Conservation (phyloP, 1,140 invertebrate species). For the Heliconius hewitsoni region DNA sequence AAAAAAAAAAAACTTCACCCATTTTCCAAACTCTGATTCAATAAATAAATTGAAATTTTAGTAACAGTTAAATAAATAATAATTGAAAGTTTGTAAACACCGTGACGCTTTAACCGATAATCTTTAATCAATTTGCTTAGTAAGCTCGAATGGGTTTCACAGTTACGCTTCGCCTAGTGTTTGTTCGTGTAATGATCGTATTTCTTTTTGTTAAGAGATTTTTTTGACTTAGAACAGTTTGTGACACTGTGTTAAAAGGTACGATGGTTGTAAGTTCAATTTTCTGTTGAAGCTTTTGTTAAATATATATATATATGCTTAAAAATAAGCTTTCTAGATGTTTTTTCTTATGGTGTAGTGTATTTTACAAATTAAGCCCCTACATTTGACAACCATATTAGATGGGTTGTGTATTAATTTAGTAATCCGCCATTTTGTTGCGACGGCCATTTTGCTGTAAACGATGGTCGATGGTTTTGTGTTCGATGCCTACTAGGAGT, state of each 20-base stretch:
- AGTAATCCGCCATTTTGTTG: too few species aligned
- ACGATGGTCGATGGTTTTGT: too few species aligned
- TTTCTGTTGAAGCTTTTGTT: too few species aligned
- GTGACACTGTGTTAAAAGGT: neutral
- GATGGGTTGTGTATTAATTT: too few species aligned
- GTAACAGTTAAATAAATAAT: neutral
- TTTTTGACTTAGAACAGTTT: neutral
- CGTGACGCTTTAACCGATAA: constrained; percentile 15
- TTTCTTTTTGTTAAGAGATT: neutral
- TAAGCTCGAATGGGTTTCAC: constrained; percentile 26
- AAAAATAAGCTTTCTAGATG: too few species aligned
- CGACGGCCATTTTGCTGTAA: too few species aligned
- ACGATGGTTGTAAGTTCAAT: too few species aligned
- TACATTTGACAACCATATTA: too few species aligned
- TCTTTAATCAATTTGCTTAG: constrained; percentile 25
- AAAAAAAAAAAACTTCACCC: neutral
- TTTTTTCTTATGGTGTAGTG: too few species aligned
- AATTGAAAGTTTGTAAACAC: constrained; percentile 6
- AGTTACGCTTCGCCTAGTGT: neutral
- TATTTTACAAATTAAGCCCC: too few species aligned
- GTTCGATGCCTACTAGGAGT: too few species aligned
- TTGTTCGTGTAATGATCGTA: constrained; percentile 1
- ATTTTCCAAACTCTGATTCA: neutral
- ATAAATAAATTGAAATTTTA: neutral
- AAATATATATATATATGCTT: too few species aligned